Evolutionary conservation across 1,140 invertebrate genomes (phyloP), one percentile per base, ranked within the genome.

Genomic region (Zaprionus lachaisei): DNA sequence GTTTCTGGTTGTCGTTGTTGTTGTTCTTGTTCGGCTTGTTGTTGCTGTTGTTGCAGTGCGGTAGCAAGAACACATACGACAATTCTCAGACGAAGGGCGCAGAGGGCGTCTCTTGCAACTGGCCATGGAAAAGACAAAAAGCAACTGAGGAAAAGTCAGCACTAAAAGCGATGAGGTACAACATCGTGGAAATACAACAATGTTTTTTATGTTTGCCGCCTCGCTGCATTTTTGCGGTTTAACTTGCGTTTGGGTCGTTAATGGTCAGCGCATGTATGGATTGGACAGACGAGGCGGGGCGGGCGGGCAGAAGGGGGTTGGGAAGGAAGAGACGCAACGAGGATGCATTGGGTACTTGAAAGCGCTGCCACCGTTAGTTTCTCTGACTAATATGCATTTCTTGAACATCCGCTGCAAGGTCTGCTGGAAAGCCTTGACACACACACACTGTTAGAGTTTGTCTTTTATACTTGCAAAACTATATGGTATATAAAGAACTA

Each of bases 151-250:
- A 67, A 47, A 17, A 28, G 17, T 15, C 14, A 57, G 17, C 7
- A 37, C 54, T 44, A 44, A 61, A 68, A 38, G 44, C 71, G 66
- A 55, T 62, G 69, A 49, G 57, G 57, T 9, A 57, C 65, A 73
- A 68, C 71, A 61, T 60, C 31, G 12, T 62, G 72, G 57, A 55
- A 69, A 38, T 56, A 28, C 41, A 20, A 47, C n/a, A 47, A 47
- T 47, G 41, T 47, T 69, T 68, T 69, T 74, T 69, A 74, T 74
- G 66, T 69, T 69, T 57, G 65, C 72, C 72, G 65, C 72, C 26
- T 69, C 38, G 58, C 34, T 74, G 72, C 72, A 69, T 74, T 74
- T 60, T 54, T 68, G 64, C 56, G 71, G 71, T 73, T 73, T 73
- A 51, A 34, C 15, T 72, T 72, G 62, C 54, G 22, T 41, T 38